Evolutionary conservation across 2,888 invertebrate species (phyloP), one percentile per base, ranked within the genome.

Genomic region (Lingula anatina): DNA sequence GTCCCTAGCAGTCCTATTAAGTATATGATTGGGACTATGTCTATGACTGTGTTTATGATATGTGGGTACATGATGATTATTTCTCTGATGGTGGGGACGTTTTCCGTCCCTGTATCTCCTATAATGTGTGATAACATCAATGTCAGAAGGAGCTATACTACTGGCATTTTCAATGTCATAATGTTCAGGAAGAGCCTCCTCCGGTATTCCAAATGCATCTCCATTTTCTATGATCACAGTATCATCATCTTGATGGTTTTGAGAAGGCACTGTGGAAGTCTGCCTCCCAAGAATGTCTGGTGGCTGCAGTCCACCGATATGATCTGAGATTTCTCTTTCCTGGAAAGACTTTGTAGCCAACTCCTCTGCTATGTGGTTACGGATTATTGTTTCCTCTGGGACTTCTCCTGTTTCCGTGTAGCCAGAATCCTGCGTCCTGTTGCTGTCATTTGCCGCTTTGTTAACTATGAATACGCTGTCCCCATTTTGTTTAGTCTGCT

Each of bases 141-240:
- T 94, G 72, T 96, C 96, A 2, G 94, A 94, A 0, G 96, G 95
- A 0, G 96, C 96, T 61, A 96, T 95, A 0, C 93, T 94, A 75
- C 93, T 94, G 1, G 95, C 94, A 77, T 95, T 95, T 79, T 96
- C 96, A 54, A 96, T 81, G 74, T 96, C 95, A 71, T 96, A 96
- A 49, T 66, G 68, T 50, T 71, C 74, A 3, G 70, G 70, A 27
- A 67, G 67, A 43, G 71, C 67, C 38, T 65, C 68, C 45, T 68
- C 66, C 15, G 58, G 57, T 41, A 64, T 57, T 18, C 57, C 56
- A n/a, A 60, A 41, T 45, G 65, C 68, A 48, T 65, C 66, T 2
- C 64, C 69, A 50, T 65, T 64, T 44, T 71, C 71, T 47, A 73
- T 63, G 40, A 70, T 66, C 44, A 70, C 66, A 42, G 70, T 66